Evolutionary conservation across 1,140 invertebrate genomes (phyloP).

Genomic region (Bombus difficillimus): DNA sequence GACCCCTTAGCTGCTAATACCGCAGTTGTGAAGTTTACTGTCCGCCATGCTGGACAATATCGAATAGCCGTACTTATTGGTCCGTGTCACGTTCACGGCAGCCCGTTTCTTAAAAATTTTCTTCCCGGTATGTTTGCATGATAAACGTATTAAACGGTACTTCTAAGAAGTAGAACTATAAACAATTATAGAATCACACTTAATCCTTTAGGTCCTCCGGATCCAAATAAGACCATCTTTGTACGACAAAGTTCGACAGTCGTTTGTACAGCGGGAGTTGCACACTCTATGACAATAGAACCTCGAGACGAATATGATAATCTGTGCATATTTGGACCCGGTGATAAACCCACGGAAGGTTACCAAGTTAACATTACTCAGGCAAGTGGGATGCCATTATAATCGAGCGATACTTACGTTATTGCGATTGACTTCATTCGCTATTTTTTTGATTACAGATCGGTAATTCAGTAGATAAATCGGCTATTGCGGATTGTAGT

Average conservation of each 20-base stretch:
- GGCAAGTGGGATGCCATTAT: conserved; percentile 52
- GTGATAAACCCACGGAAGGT: conserved; percentile 87
- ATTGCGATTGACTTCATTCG: background rate
- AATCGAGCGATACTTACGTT: background rate
- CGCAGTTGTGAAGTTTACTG: conserved; percentile 94
- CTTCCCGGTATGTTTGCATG: conserved; percentile 83
- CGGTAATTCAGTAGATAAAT: conserved; percentile 78
- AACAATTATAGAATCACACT: background rate
- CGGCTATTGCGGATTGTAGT: conserved; percentile 84
- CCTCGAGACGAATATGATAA: conserved; percentile 95
- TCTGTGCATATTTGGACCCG: conserved; percentile 87
- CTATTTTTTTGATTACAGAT: conserved; percentile 74
- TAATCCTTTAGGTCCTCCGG: conserved; percentile 86
- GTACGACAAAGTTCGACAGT: conserved; percentile 94
- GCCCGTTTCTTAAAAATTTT: conserved; percentile 87
- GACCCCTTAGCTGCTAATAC: conserved; percentile 92
- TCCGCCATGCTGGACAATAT: conserved; percentile 94
- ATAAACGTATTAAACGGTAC: background rate
- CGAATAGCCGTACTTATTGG: conserved; percentile 92
- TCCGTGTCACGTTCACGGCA: conserved; percentile 86
- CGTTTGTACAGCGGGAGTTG: conserved; percentile 89
- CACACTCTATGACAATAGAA: conserved; percentile 92
- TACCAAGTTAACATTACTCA: conserved; percentile 80
- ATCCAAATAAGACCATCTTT: conserved; percentile 92
- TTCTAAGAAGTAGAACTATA: no score